Evolutionary conservation across 2,888 invertebrate species (phyloP), one percentile per base, ranked within the genome.

Genomic region (Acronicta alni): DNA sequence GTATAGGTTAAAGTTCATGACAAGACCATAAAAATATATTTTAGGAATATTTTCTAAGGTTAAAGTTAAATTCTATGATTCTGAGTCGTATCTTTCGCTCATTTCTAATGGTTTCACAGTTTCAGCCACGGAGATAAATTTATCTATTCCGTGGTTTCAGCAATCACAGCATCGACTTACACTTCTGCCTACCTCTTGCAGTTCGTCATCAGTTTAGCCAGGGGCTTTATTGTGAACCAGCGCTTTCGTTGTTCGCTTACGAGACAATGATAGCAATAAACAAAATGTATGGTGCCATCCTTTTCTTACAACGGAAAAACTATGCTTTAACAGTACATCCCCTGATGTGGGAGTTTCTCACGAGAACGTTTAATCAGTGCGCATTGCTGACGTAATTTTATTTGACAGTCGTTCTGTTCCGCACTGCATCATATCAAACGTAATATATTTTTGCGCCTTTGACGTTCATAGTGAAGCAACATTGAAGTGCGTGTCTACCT

Each of bases 341-440:
- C n/a, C 9, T 38, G 45, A 59, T 46, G 41, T 48, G 39, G 55
- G 46, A 67, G 18, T 49, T 67, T 80, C 72, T 79, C 81, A 72
- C 71, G 80, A 79, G 81, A 82, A 83, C 70, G 38, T 71, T 77
- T 79, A 79, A 82, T 83, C 77, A 74, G 45, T 48, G 67, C 72
- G 65, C 73, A 64, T 61, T 66, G 70, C 75, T 81, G 83, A 85
- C 78, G 79, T 84, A 76, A 88, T 87, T 79, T 71, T 62, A 74
- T 83, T 80, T 80, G 88, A 87, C 85, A 57, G 67, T 56, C 70
- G 47, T 67, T 67, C 71, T 72, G 72, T 75, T 74, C 64, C 61
- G 65, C 64, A 57, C 57, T 51, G 66, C 66, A 63, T 54, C 58
- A 56, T 43, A 49, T 45, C 59, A 47, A 59, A 57, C 58, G 66